These are phyloP conservation scores for Nomada lathburiana DNA, from an alignment of 2,888 invertebrate genomes.

Conservation along the genomic window DNA sequence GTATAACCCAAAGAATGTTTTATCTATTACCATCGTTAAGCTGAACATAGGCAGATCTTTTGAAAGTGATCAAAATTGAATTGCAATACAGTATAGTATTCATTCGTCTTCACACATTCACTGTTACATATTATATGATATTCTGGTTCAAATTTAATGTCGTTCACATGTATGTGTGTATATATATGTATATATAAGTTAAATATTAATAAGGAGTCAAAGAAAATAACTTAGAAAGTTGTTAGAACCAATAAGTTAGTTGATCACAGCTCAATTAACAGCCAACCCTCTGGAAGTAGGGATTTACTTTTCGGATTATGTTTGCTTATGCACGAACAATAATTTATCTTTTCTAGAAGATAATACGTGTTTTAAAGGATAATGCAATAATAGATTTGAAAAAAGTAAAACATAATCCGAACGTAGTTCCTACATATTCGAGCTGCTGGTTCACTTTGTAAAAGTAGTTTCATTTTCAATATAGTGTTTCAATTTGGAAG, in stretches of 20 bases:
- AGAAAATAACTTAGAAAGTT: slow-evolving; percentile 72
- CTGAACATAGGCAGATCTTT: background rate
- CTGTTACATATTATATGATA: slow-evolving; percentile 77
- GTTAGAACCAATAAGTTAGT: slow-evolving; percentile 69
- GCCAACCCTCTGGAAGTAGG: slow-evolving; percentile 68
- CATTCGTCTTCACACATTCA: slow-evolving; percentile 76
- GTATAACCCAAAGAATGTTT: background rate
- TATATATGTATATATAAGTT: slow-evolving; percentile 66
- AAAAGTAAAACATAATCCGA: slow-evolving; percentile 69
- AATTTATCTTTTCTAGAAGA: background rate
- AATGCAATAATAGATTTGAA: background rate
- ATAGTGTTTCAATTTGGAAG: slow-evolving; percentile 6
- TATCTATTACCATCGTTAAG: background rate
- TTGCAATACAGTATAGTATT: slow-evolving; percentile 1
- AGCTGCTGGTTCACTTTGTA: slow-evolving; percentile 67
- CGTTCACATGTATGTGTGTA: slow-evolving; percentile 63
- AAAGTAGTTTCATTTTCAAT: slow-evolving; percentile 2
- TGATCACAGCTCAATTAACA: slow-evolving; percentile 68
- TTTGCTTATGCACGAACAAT: slow-evolving; percentile 19
- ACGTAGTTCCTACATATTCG: slow-evolving; percentile 51
- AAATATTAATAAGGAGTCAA: slow-evolving; percentile 72
- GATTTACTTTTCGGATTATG: slow-evolving; percentile 67
- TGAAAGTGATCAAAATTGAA: background rate
- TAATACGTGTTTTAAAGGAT: background rate
- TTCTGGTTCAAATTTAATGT: slow-evolving; percentile 53